Evolutionary conservation across 1,140 invertebrate species (phyloP).

Genomic region (Drosophila parvula): DNA sequence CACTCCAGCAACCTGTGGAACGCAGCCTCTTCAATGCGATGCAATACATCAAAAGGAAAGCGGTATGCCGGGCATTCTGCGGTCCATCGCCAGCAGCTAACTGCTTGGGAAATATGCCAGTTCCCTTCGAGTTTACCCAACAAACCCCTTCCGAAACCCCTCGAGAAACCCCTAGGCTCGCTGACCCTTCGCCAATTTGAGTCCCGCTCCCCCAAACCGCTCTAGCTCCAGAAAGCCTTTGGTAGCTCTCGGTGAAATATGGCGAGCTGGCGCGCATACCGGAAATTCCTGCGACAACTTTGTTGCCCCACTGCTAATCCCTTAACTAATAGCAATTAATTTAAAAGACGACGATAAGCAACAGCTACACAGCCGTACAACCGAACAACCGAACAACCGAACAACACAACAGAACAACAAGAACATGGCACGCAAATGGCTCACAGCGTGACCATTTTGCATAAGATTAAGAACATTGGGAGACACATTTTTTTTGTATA

Average conservation of each 20-base stretch:
- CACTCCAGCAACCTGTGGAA: slow-evolving; percentile 80
- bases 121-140: slow-evolving; percentile 14
- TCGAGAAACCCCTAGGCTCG: background rate
- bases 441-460: slow-evolving; percentile 80
- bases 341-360: slow-evolving; percentile 81
- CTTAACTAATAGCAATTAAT: slow-evolving; percentile 84
- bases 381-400: slow-evolving; percentile 15
- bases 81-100: slow-evolving; percentile 51
- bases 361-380: slow-evolving; percentile 61
- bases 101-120: slow-evolving; percentile 59
- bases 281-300: slow-evolving; percentile 83
- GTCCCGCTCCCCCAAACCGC: background rate
- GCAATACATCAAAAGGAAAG: slow-evolving; percentile 82
- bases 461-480: slow-evolving; percentile 79
- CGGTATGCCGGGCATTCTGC: slow-evolving; percentile 74
- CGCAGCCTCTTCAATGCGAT: slow-evolving; percentile 78
- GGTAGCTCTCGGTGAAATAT: slow-evolving; percentile 63
- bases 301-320: slow-evolving; percentile 78
- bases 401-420: slow-evolving; percentile 33
- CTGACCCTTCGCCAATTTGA: slow-evolving; percentile 34
- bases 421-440: slow-evolving; percentile 75
- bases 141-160: slow-evolving; percentile 7
- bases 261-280: slow-evolving; percentile 71
- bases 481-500: slow-evolving; percentile 75
- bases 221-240: slow-evolving; percentile 40